These are phyloP conservation scores for Coracias cyanogaster DNA, from an alignment of 2,797 vertebrate genomes.

Conservation along the genomic window DNA sequence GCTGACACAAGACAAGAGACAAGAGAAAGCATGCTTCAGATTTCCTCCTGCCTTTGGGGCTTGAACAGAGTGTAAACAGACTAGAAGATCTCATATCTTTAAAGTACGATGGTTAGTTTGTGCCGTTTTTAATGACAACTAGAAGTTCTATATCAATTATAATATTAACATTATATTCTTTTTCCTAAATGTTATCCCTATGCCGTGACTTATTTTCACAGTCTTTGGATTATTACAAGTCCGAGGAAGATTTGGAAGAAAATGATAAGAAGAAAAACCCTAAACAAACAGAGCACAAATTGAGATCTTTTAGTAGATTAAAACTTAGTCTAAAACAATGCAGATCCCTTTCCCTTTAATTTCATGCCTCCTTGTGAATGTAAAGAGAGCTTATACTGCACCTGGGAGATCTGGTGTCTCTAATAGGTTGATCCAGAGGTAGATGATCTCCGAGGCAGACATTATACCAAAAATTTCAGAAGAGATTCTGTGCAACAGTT, in stretches of 20 bases:
- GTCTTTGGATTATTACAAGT: background rate
- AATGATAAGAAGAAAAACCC: background rate
- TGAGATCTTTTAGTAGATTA: background rate
- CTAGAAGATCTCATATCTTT: background rate
- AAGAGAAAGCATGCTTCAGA: background rate
- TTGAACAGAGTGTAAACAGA: background rate
- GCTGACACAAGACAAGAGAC: background rate
- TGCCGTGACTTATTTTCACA: background rate
- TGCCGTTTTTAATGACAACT: background rate
- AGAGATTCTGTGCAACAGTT: slow-evolving; percentile 38
- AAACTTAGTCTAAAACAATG: background rate
- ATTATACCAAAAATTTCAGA: slow-evolving; percentile 53
- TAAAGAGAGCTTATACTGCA: background rate
- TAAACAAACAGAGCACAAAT: background rate
- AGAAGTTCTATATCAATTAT: background rate
- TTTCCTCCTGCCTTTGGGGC: background rate
- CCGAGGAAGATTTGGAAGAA: background rate
- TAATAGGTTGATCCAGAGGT: slow-evolving; percentile 18
- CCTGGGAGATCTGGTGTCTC: slow-evolving; percentile 30
- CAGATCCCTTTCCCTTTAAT: background rate
- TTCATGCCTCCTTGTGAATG: background rate
- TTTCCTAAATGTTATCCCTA: background rate
- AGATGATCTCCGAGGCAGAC: slow-evolving; percentile 43
- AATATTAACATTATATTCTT: background rate
- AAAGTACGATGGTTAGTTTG: background rate